Conservation (phyloP, 2,797 vertebrate genomes). For the Cynodonichthys magdalenae region DNA sequence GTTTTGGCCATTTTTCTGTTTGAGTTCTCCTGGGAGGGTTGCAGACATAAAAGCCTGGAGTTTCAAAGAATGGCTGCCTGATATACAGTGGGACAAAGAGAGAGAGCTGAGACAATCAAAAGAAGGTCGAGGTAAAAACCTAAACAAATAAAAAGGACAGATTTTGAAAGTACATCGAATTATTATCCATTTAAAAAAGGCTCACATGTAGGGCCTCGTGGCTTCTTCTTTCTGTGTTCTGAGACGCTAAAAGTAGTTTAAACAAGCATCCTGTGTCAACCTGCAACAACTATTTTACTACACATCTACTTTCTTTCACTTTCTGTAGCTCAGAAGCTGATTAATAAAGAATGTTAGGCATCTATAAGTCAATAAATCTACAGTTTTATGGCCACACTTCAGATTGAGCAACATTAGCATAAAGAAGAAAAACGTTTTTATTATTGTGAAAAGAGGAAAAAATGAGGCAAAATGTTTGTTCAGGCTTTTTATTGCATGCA, state of each 20-base stretch:
- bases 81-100: constrained; percentile 16
- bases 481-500: background rate
- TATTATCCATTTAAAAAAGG: background rate
- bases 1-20: constrained; percentile 4
- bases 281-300: constrained; percentile 5
- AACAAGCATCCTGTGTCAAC: background rate
- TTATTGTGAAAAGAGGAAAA: constrained; percentile 1
- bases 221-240: background rate
- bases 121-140: background rate
- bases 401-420: constrained; percentile 32
- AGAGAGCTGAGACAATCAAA: background rate
- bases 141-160: background rate
- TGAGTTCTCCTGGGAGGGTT: too few species aligned
- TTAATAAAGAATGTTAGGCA: constrained; percentile 39
- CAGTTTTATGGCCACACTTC: constrained; percentile 19
- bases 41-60: constrained; percentile 48
- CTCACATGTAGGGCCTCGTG: background rate
- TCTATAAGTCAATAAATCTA: constrained; percentile 50
- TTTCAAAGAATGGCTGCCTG: constrained; percentile 13
- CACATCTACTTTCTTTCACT: constrained; percentile 18
- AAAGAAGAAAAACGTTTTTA: background rate
- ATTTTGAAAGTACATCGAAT: background rate
- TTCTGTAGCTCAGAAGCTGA: constrained; percentile 18
- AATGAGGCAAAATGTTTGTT: background rate
- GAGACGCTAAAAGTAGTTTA: background rate